phyloP scores from a whole-genome alignment of 1,140 invertebrate species.

The Octopus bimaculoides region DNA sequence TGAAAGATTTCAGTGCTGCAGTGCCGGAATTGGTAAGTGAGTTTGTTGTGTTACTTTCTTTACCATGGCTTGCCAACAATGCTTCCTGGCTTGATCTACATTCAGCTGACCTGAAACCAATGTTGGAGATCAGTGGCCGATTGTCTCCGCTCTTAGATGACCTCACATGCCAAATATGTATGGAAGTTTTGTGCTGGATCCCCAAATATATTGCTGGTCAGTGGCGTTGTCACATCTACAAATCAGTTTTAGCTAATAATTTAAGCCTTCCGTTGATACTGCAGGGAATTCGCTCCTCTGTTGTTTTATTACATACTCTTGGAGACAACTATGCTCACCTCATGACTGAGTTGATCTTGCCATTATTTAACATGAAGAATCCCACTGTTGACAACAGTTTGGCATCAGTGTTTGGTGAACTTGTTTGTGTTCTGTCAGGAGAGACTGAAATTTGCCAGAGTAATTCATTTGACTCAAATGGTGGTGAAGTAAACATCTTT shows the following conservation, averaged over 20 bases:
- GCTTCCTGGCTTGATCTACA: background rate
- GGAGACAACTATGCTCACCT: background rate
- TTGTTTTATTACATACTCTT: background rate
- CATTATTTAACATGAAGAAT: background rate
- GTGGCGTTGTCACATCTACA: background rate
- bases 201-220: background rate
- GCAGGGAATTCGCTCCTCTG: background rate
- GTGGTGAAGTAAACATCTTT: background rate
- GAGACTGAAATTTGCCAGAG: constrained; percentile 4
- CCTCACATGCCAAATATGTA: background rate
- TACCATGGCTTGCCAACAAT: background rate
- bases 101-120: background rate
- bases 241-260: background rate
- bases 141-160: background rate
- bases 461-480: background rate
- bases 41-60: background rate
- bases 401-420: constrained; percentile 12
- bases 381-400: background rate
- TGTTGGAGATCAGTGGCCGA: background rate
- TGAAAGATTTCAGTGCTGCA: background rate
- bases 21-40: background rate
- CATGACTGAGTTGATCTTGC: background rate
- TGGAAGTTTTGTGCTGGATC: background rate
- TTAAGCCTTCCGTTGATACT: background rate
- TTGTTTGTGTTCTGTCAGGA: constrained; percentile 3